Evolutionary conservation across 2,797 vertebrate genomes (phyloP).

Genomic region (Platyrinchus mystaceus): DNA sequence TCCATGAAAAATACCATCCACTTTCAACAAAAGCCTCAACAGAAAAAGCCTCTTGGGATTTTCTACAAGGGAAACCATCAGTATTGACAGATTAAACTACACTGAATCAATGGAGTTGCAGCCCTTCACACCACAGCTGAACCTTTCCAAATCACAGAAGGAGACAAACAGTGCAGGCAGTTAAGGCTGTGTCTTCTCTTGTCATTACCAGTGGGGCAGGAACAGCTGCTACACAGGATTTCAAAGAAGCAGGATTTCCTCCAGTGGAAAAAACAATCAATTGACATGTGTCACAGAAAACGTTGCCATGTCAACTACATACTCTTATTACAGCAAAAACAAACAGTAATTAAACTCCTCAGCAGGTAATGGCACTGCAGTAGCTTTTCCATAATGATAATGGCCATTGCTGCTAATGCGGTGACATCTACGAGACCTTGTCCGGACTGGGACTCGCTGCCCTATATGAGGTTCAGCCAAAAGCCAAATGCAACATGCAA

Average conservation of each 20-base stretch:
- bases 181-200: rapidly evolving
- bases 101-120: neutral
- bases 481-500: neutral
- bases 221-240: neutral
- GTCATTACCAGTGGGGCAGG: neutral
- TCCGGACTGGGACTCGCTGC: neutral
- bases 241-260: neutral
- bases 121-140: neutral
- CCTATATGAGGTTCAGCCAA: neutral
- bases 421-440: neutral
- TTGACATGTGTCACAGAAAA: neutral
- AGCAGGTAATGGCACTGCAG: neutral
- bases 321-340: neutral
- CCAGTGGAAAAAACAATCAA: neutral
- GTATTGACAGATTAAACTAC: neutral
- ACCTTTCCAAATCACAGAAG: neutral
- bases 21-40: conserved; percentile 1
- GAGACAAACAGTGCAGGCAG: neutral
- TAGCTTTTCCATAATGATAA: neutral
- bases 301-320: neutral
- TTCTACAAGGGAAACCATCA: neutral
- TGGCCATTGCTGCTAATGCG: neutral
- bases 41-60: neutral
- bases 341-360: neutral
- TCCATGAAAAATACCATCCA: neutral